Conservation (phyloP, 2,888 invertebrate species). For the Tetrapedia diversipes region DNA sequence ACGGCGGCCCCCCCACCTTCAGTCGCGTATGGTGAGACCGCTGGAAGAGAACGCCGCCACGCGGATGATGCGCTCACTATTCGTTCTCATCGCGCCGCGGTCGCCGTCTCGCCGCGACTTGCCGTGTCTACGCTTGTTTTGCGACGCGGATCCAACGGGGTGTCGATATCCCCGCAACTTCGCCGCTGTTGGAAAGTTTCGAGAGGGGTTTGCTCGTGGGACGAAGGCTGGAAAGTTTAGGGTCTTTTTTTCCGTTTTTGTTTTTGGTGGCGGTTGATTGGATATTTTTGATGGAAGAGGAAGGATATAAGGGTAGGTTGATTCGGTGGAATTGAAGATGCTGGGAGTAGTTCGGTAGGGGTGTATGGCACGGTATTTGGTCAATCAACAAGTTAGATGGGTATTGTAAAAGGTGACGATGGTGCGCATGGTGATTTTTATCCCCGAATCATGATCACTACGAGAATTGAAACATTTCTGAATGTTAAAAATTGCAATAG, state of each 20-base stretch:
- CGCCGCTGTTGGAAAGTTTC: conserved; percentile 19
- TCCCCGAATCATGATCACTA: background rate
- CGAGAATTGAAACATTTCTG: background rate
- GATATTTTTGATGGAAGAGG: conserved; percentile 23
- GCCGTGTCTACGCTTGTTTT: conserved; percentile 45
- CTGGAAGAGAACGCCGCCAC: conserved; percentile 71
- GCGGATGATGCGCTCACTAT: conserved; percentile 68
- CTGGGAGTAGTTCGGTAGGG: conserved; percentile 9
- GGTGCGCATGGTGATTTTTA: background rate
- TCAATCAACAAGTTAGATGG: conserved; percentile 32
- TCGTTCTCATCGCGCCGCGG: conserved; percentile 11
- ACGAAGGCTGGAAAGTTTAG: conserved; percentile 26
- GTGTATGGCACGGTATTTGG: background rate
- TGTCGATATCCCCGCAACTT: conserved; percentile 43
- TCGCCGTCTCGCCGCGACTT: conserved; percentile 16
- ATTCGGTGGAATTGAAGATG: conserved; percentile 8
- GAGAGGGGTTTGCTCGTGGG: conserved; percentile 14
- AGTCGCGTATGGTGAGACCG: conserved; percentile 40
- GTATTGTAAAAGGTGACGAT: background rate
- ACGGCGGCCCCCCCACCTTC: conserved; percentile 33
- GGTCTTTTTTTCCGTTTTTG: conserved; percentile 5
- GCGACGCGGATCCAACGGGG: conserved; percentile 39
- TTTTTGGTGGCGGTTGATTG: conserved; percentile 16
- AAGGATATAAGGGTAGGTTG: background rate
- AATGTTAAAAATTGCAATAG: background rate